These are phyloP conservation scores for Ips nitidus DNA, from an alignment of 1,140 invertebrate genomes.

Conservation along the genomic window DNA sequence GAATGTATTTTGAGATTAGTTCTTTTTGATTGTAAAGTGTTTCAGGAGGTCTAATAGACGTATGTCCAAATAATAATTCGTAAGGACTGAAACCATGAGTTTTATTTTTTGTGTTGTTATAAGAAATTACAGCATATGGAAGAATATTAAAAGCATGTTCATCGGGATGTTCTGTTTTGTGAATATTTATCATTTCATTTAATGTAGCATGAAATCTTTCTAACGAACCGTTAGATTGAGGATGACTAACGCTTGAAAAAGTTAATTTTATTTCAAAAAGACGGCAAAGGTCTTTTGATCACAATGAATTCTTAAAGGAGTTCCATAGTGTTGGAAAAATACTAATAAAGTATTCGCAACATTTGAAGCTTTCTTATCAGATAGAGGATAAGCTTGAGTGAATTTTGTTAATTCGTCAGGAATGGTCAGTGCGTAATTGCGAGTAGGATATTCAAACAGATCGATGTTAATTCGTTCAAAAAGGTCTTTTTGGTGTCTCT, in stretches of 20 bases:
- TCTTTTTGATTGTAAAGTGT: conserved; percentile 24
- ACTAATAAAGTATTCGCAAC: too few relatives aligned
- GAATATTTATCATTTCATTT: conserved; percentile 30
- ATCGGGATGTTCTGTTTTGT: conserved; percentile 23
- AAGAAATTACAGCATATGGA: conserved; percentile 33
- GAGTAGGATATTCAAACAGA: too few relatives aligned
- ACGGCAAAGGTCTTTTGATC: conserved; percentile 23
- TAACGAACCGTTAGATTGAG: conserved; percentile 33
- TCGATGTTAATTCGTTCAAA: too few relatives aligned
- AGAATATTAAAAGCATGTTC: conserved; percentile 32
- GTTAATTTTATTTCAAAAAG: conserved; percentile 28
- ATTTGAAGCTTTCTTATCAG: too few relatives aligned
- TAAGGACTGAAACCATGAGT: conserved; percentile 38
- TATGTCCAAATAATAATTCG: conserved; percentile 33
- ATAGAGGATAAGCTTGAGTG: too few relatives aligned
- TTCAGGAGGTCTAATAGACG: conserved; percentile 25
- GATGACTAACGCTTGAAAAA: conserved; percentile 15
- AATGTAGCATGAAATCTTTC: conserved; percentile 39
- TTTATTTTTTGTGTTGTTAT: conserved; percentile 36
- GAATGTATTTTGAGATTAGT: conserved; percentile 28
- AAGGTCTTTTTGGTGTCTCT: too few relatives aligned
- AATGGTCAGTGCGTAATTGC: too few relatives aligned
- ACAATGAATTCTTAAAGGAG: conserved; percentile 21
- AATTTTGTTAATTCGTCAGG: too few relatives aligned
- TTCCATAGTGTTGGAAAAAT: conserved; percentile 34